A percentile compares a stretch with the other conserved stretches of the same genome.
phyloP scores from a whole-genome alignment of 2,797 vertebrate species.

The Ambastaia sidthimunki region DNA sequence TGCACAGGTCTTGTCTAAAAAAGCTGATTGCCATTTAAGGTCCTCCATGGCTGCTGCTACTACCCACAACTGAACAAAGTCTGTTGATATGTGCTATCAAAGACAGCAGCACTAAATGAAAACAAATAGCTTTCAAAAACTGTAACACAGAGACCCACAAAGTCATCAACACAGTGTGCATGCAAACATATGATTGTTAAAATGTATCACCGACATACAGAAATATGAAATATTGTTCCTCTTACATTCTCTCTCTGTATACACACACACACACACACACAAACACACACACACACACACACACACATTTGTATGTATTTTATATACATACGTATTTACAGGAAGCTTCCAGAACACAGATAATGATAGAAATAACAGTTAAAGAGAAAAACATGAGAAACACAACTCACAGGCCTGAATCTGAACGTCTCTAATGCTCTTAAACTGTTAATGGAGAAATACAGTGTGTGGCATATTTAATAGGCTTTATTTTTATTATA shows the following conservation, averaged over 20 bases:
- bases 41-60: slow-evolving; percentile 31
- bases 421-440: slow-evolving; percentile 97
- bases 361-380: slow-evolving; percentile 48
- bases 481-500: slow-evolving; percentile 99
- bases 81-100: slow-evolving; percentile 57
- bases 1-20: slow-evolving; percentile 26
- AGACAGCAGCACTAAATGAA: slow-evolving; percentile 60
- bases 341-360: slow-evolving; percentile 37
- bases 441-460: slow-evolving; percentile 99
- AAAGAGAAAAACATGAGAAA: slow-evolving; percentile 41
- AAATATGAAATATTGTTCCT: slow-evolving; percentile 43
- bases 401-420: slow-evolving; percentile 66
- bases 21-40: slow-evolving; percentile 9
- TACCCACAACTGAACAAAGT: slow-evolving; percentile 61
- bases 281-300: too few species aligned
- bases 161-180: slow-evolving; percentile 54
- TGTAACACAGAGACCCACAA: slow-evolving; percentile 58
- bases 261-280: too few species aligned
- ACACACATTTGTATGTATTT: too few species aligned
- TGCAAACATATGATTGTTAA: slow-evolving; percentile 70
- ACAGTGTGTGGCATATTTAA: slow-evolving; percentile 99
- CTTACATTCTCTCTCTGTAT: not conserved
- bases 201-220: slow-evolving; percentile 55
- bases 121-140: slow-evolving; percentile 67
- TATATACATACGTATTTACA: not conserved